Percentiles rank a stretch among this genome's conserved stretches.
These are phyloP conservation scores for Gadus macrocephalus DNA, from an alignment of 2,113 vertebrate species.

Conservation along the genomic window DNA sequence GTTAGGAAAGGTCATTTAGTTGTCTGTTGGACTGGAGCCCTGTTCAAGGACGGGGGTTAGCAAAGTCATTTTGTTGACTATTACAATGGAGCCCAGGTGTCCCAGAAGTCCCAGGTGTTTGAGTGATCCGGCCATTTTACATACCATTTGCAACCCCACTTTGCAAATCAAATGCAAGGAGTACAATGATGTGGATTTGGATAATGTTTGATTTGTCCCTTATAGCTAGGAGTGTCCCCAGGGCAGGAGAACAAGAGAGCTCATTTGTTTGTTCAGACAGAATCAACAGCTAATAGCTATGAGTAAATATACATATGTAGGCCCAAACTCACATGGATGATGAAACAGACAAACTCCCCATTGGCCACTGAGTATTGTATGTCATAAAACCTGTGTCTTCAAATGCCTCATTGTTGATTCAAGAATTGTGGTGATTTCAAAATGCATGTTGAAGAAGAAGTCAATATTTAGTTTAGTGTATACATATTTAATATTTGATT, in stretches of 20 bases:
- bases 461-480: not conserved
- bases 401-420: constrained; percentile 20
- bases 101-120: not conserved
- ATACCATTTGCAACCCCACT: constrained; percentile 48
- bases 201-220: constrained; percentile 30
- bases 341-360: constrained; percentile 55
- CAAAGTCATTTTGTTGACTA: not conserved
- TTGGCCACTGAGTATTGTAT: constrained; percentile 44
- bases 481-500: not conserved
- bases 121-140: constrained; percentile 31
- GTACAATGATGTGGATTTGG: constrained; percentile 41
- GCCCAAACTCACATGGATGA: constrained; percentile 33
- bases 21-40: too few relatives aligned
- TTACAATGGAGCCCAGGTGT: not conserved
- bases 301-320: constrained; percentile 53
- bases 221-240: constrained; percentile 42
- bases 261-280: constrained; percentile 56
- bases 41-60: too few relatives aligned
- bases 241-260: constrained; percentile 26
- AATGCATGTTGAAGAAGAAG: too few relatives aligned
- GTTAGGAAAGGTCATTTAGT: not conserved
- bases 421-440: too few relatives aligned
- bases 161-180: constrained; percentile 61
- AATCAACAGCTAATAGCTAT: constrained; percentile 55
- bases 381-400: constrained; percentile 45